A percentile compares a stretch with the other conserved stretches of the same genome.
phyloP scores from a whole-genome alignment of 2,113 vertebrate species.

The Nestor notabilis region DNA sequence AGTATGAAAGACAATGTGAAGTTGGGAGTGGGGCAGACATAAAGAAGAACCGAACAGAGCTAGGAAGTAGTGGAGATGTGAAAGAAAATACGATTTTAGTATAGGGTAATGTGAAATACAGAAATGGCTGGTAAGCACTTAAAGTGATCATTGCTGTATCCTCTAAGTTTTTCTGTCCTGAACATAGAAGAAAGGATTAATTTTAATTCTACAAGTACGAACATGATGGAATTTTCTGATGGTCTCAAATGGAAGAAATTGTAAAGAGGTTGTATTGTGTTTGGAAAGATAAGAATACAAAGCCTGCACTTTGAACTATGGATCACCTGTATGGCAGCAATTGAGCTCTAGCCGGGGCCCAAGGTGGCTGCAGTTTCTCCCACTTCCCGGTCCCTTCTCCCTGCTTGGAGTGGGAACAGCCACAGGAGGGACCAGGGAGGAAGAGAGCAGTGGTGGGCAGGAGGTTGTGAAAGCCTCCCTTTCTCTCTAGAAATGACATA shows the following conservation, averaged over 20 bases:
- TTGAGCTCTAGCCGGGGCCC: background rate
- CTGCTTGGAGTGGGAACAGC: background rate
- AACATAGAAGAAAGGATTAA: background rate
- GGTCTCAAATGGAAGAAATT: background rate
- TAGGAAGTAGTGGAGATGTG: background rate
- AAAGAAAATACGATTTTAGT: background rate
- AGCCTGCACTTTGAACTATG: background rate
- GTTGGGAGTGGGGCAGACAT: background rate
- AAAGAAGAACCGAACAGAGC: background rate
- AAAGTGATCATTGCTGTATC: background rate
- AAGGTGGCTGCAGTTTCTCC: background rate
- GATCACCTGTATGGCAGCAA: background rate
- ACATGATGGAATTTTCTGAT: background rate
- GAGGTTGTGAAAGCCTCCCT: background rate
- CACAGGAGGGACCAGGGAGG: fast-evolving
- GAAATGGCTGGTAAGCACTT: background rate
- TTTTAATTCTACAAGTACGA: background rate
- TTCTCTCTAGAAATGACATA: background rate
- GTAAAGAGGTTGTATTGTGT: background rate
- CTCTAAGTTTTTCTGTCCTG: background rate
- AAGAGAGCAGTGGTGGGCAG: background rate
- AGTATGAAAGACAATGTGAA: background rate
- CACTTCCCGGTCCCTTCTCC: background rate
- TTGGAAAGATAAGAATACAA: background rate
- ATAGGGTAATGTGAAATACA: background rate